Percentiles rank a stretch among this genome's conserved stretches.
Conservation (phyloP, 2,113 vertebrate species). For the Azemiops feae region DNA sequence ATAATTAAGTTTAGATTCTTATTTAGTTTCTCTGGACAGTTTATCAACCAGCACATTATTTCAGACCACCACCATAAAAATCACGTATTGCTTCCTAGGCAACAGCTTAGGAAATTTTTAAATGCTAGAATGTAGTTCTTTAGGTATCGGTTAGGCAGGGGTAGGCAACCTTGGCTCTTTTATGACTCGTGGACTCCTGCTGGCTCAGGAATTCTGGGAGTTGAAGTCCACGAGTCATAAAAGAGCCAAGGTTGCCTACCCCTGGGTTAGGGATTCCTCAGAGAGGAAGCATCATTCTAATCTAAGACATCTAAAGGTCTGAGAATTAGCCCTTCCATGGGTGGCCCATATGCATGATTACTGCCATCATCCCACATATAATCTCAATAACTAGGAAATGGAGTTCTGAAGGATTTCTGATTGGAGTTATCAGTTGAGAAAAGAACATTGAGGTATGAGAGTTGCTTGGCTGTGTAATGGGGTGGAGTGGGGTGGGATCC, state of each 20-base stretch:
- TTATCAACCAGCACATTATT: background rate
- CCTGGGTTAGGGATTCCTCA: slow-evolving; percentile 1
- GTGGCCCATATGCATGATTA: background rate
- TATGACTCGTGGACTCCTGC: too few species aligned
- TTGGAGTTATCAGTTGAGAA: background rate
- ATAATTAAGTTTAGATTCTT: background rate
- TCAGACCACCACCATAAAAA: background rate
- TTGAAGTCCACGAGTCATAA: too few species aligned
- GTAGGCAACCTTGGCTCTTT: too few species aligned
- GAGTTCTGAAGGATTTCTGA: background rate
- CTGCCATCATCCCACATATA: background rate
- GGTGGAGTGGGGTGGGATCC: background rate
- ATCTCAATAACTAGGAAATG: too few species aligned
- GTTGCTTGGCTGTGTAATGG: background rate
- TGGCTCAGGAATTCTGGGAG: too few species aligned
- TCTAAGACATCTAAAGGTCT: background rate
- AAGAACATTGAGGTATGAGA: background rate
- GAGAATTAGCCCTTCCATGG: background rate
- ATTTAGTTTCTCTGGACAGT: background rate
- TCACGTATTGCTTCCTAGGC: rapidly evolving
- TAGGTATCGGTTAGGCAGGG: too few species aligned
- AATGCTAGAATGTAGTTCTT: background rate
- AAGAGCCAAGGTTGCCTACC: too few species aligned
- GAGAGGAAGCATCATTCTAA: background rate
- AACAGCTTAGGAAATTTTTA: background rate